These are phyloP conservation scores for Cataglyphis livida DNA, from an alignment of 2,888 invertebrate species.

Conservation along the genomic window DNA sequence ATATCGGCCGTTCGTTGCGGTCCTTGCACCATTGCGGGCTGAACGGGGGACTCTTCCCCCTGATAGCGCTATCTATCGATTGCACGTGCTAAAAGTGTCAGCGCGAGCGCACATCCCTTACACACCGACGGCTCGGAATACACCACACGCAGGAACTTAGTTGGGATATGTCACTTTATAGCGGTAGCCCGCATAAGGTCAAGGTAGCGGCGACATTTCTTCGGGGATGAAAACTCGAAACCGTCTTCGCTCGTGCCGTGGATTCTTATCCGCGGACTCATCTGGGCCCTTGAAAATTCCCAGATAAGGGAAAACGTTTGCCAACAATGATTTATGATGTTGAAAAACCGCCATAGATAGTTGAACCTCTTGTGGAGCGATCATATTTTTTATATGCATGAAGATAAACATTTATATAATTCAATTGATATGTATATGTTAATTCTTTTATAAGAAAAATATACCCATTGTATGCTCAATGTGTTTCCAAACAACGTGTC, in stretches of 20 bases:
- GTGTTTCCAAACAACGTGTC: slow-evolving; percentile 24
- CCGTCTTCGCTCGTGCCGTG: slow-evolving; percentile 61
- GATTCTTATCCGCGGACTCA: slow-evolving; percentile 34
- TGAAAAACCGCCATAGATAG: slow-evolving; percentile 6
- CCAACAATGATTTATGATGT: slow-evolving; percentile 17
- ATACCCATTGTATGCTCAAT: not conserved
- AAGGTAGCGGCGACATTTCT: slow-evolving; percentile 73
- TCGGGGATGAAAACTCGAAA: slow-evolving; percentile 64
- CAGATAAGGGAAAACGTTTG: slow-evolving; percentile 34
- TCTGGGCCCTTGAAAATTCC: slow-evolving; percentile 1
- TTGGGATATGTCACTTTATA: slow-evolving; percentile 71
- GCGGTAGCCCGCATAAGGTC: slow-evolving; percentile 75
- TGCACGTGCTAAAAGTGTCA: slow-evolving; percentile 76
- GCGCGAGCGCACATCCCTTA: slow-evolving; percentile 59
- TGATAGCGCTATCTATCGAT: slow-evolving; percentile 75
- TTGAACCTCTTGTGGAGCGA: not conserved
- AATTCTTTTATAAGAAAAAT: not conserved
- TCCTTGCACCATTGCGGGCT: slow-evolving; percentile 24
- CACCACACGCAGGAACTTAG: slow-evolving; percentile 4
- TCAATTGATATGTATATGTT: not conserved
- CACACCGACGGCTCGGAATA: slow-evolving; percentile 38
- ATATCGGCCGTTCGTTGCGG: slow-evolving; percentile 29
- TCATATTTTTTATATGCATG: not conserved
- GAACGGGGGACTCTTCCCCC: not conserved
- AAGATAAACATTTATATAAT: not conserved